phyloP scores from a whole-genome alignment of 1,140 invertebrate genomes.

The Drosophila jambulina region DNA sequence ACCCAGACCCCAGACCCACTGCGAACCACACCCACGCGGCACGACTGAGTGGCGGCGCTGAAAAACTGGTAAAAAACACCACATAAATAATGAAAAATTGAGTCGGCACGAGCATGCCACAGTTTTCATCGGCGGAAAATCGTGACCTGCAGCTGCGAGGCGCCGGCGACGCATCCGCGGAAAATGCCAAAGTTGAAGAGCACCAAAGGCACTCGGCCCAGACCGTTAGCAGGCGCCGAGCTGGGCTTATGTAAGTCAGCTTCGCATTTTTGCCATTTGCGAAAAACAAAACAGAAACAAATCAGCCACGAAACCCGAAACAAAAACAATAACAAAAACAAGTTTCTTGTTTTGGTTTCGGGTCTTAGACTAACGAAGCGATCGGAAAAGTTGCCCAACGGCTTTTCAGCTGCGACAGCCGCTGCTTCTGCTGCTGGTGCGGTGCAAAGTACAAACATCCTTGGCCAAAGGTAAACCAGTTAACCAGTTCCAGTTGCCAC shows the following conservation, averaged over 20 bases:
- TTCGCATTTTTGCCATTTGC: slow-evolving; percentile 67
- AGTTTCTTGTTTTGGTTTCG: slow-evolving; percentile 71
- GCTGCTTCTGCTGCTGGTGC: slow-evolving; percentile 3
- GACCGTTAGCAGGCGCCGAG: slow-evolving; percentile 33
- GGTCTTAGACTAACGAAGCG: slow-evolving; percentile 35
- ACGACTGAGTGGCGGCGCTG: slow-evolving; percentile 34
- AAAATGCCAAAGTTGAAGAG: slow-evolving; percentile 78
- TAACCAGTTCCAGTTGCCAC: slow-evolving; percentile 59
- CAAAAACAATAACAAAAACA: slow-evolving; percentile 49
- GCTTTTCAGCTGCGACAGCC: slow-evolving; percentile 59
- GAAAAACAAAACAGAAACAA: slow-evolving; percentile 29
- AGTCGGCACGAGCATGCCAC: slow-evolving; percentile 56
- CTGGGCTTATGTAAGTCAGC: slow-evolving; percentile 72
- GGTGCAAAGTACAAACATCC: slow-evolving; percentile 71
- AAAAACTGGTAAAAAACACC: slow-evolving; percentile 4
- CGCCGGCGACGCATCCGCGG: slow-evolving; percentile 45
- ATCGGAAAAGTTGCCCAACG: slow-evolving; percentile 69
- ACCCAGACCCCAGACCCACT: slow-evolving; percentile 33
- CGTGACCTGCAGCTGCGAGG: slow-evolving; percentile 24
- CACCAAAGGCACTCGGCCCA: slow-evolving; percentile 39
- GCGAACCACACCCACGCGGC: slow-evolving; percentile 39
- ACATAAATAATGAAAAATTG: slow-evolving; percentile 23
- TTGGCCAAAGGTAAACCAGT: slow-evolving; percentile 81
- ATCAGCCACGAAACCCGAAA: slow-evolving; percentile 24
- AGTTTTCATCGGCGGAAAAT: slow-evolving; percentile 56